Percentiles rank a stretch among this genome's conserved stretches.
phyloP scores from a whole-genome alignment of 92 coral and sea anemone species.

The Palythoa grandiflora region DNA sequence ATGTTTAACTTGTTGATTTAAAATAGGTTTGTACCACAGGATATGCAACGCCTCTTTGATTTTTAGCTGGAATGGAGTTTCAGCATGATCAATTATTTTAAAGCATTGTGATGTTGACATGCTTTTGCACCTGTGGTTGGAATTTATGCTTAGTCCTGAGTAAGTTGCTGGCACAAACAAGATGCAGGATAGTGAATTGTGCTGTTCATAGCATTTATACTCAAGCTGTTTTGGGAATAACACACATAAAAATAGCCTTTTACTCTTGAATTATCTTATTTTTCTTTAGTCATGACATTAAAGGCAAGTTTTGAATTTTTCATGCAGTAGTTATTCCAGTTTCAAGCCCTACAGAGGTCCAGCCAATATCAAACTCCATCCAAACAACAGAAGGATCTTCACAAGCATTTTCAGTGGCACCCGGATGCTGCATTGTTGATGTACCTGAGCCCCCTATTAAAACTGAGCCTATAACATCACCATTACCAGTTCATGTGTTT shows the following conservation, averaged over 20 bases:
- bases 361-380: not conserved
- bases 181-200: too few species aligned
- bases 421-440: constrained; percentile 1
- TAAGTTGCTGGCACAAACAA: not conserved
- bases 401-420: constrained; percentile 23
- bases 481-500: constrained; percentile 27
- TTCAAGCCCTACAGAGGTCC: constrained; percentile 16
- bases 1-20: too few species aligned
- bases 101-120: too few species aligned
- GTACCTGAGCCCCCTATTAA: constrained; percentile 21
- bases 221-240: too few species aligned
- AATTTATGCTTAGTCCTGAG: not conserved
- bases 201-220: too few species aligned
- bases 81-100: too few species aligned
- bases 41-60: too few species aligned
- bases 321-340: constrained; percentile 27
- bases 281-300: not conserved
- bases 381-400: constrained; percentile 12
- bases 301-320: not conserved
- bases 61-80: too few species aligned
- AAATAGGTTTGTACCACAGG: too few species aligned
- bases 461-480: constrained; percentile 30
- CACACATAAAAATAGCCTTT: too few species aligned
- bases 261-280: not conserved
- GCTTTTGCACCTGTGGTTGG: too few species aligned